Evolutionary conservation across 2,888 invertebrate genomes (phyloP).

Genomic region (Octodonta nipae): DNA sequence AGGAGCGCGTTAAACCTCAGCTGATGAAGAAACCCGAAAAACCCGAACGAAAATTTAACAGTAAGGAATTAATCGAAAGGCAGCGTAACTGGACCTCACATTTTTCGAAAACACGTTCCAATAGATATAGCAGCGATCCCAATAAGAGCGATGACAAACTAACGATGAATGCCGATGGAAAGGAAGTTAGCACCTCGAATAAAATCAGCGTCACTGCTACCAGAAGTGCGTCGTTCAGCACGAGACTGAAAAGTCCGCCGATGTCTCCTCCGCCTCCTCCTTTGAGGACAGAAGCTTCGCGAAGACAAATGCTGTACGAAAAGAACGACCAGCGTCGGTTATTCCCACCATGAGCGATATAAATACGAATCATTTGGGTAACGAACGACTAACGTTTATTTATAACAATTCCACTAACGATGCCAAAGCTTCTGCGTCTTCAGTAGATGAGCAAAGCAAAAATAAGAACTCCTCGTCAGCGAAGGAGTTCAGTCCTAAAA

Average conservation of each 20-base stretch:
- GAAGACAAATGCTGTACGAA: constrained; percentile 23
- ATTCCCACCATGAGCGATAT: constrained; percentile 24
- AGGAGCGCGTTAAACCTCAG: constrained; percentile 23
- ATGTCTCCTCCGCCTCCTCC: constrained; percentile 39
- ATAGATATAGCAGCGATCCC: constrained; percentile 43
- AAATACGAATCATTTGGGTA: constrained; percentile 4
- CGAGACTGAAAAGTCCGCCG: constrained; percentile 33
- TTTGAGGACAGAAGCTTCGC: constrained; percentile 31
- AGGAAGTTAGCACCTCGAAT: neutral
- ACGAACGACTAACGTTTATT: too few relatives aligned
- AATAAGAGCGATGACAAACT: constrained; percentile 44
- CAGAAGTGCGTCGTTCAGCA: constrained; percentile 46
- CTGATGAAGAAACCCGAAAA: constrained; percentile 56
- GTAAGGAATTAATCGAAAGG: constrained; percentile 77
- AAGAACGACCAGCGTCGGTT: constrained; percentile 33
- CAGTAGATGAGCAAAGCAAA: too few relatives aligned
- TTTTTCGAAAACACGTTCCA: constrained; percentile 52
- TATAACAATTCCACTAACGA: too few relatives aligned
- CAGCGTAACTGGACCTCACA: constrained; percentile 87
- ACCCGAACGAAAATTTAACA: constrained; percentile 68
- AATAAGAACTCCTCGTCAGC: constrained; percentile 7
- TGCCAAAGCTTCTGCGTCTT: too few relatives aligned
- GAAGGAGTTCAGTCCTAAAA: constrained; percentile 16
- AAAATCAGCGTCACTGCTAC: constrained; percentile 22
- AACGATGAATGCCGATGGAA: neutral